Evolutionary conservation across 2,797 vertebrate species (phyloP).

Genomic region (Chelon labrosus): DNA sequence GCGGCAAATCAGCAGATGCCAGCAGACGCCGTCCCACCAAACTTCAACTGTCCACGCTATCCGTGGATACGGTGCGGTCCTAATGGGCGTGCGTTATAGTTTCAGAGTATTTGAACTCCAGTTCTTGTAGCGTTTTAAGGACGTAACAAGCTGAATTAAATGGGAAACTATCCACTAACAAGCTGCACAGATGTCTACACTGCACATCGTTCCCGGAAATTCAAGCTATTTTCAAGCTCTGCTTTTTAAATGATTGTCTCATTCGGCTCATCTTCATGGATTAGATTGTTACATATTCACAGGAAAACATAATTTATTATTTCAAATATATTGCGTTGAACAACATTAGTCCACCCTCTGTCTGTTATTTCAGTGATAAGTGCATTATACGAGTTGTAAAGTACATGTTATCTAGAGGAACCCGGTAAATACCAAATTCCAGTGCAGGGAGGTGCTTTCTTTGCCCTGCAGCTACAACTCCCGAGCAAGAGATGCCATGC

Average conservation of each 20-base stretch:
- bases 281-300: conserved; percentile 14
- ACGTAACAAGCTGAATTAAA: conserved; percentile 35
- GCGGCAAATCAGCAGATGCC: conserved; percentile 66
- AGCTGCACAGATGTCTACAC: conserved; percentile 15
- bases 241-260: conserved; percentile 34
- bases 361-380: conserved; percentile 23
- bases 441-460: conserved; percentile 44
- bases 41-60: conserved; percentile 44
- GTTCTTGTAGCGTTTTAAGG: conserved; percentile 22
- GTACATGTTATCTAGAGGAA: conserved; percentile 48
- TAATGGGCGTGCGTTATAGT: conserved; percentile 21
- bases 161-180: conserved; percentile 22
- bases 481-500: conserved; percentile 56
- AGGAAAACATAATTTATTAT: conserved; percentile 6
- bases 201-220: conserved; percentile 27
- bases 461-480: conserved; percentile 50
- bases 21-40: conserved; percentile 44
- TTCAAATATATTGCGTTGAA: conserved; percentile 16
- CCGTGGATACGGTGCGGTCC: conserved; percentile 15
- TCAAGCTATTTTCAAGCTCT: conserved; percentile 23
- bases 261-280: conserved; percentile 18
- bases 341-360: conserved; percentile 16
- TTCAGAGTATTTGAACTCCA: conserved; percentile 24
- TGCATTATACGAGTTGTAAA: conserved; percentile 55
- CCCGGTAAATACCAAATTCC: conserved; percentile 64